Base-by-base conservation (phyloP, 2,797 vertebrate species). In the Mormyrops attenuatus region DNA sequence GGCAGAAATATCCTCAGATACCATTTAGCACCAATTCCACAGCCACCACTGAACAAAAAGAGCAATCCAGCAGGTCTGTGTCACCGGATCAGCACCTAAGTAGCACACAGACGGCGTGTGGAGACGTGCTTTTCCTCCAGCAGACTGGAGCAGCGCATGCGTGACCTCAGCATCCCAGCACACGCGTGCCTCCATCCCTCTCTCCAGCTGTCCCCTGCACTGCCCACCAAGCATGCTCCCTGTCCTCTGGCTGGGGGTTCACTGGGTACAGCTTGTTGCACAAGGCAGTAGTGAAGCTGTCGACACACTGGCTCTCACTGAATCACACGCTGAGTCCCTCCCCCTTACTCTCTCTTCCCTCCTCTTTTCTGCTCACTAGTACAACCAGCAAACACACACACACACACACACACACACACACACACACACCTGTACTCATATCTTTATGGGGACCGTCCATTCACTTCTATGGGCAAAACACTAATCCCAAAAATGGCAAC, bases 211-310 rank as follows among this genome's bases (percentile, higher is more conserved):
- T 63, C n/a, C 20, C 57, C 53, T 60, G 53, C 90, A 17, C 53
- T 92, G 85, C 93, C 92, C 93, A 93, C 93, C 93, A 91, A 92
- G 69, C 90, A 30, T n/a, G n/a, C 22, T 26, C 87, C 26, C 57
- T 73, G 13, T 73, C 66, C 66, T 73, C 30, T 38, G 30, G 66
- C 34, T 73, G 66, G 30, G 5, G 34, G 11, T 13, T 38, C 30
- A 38, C 66, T 22, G 44, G 50, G 49, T 57, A 26, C 49, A 77
- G 84, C 89, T 89, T 87, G 89, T 89, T 86, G 90, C 91, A 93
- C 91, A 92, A 93, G 92, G 91, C 92, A 92, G 92, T 94, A 94
- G 92, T 92, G 91, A 91, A 89, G 92, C 90, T 94, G 92, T 90
- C 91, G 91, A 66, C 90, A 90, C 90, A 90, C 90, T 91, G 91